These are phyloP conservation scores for Andrena marginata DNA, from an alignment of 2,888 invertebrate genomes.

Conservation along the genomic window DNA sequence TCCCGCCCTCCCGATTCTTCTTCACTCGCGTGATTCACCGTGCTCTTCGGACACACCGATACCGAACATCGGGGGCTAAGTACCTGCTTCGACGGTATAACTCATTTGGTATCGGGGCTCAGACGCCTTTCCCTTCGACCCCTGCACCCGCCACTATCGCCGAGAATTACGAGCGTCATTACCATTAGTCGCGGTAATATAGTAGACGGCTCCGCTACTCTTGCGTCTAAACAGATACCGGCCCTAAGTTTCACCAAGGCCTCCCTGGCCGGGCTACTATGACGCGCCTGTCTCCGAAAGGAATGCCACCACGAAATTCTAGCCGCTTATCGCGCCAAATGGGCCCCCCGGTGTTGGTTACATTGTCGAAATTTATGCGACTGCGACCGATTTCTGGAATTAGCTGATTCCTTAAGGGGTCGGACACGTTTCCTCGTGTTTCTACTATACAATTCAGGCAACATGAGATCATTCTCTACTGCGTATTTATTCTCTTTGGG, in stretches of 20 bases:
- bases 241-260: slow-evolving; percentile 47
- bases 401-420: slow-evolving; percentile 11
- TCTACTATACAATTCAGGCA: background rate
- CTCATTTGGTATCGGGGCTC: slow-evolving; percentile 71
- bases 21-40: slow-evolving; percentile 61
- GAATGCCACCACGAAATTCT: slow-evolving; percentile 39
- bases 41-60: slow-evolving; percentile 32
- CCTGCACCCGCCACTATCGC: slow-evolving; percentile 69
- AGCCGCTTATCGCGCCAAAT: slow-evolving; percentile 45
- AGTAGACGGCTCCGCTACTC: slow-evolving; percentile 61
- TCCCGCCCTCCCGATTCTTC: slow-evolving; percentile 24
- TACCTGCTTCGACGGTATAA: slow-evolving; percentile 67
- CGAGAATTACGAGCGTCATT: slow-evolving; percentile 81
- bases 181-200: slow-evolving; percentile 78
- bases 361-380: slow-evolving; percentile 38
- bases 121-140: slow-evolving; percentile 60
- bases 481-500: background rate
- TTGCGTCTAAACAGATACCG: slow-evolving; percentile 63
- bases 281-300: slow-evolving; percentile 31
- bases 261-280: background rate
- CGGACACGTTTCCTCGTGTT: background rate
- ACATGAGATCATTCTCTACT: background rate
- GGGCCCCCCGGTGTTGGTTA: background rate
- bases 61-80: slow-evolving; percentile 45
- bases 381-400: slow-evolving; percentile 24